A percentile compares a stretch with the other conserved stretches of the same genome.
These are phyloP conservation scores for Nyctibius grandis DNA, from an alignment of 2,797 vertebrate genomes.

Conservation along the genomic window DNA sequence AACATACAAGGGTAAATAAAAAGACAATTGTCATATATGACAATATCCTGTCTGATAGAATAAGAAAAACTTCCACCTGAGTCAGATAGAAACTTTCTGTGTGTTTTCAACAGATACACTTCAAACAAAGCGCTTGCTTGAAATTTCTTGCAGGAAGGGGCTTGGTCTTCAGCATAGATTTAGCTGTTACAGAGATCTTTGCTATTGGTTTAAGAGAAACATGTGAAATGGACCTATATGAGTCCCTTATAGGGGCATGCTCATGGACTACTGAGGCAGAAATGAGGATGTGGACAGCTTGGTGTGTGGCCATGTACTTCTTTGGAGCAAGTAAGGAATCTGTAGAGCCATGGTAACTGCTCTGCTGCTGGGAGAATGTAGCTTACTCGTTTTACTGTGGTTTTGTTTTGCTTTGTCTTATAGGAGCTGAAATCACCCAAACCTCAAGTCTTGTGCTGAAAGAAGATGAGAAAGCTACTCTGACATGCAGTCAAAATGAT, in stretches of 20 bases:
- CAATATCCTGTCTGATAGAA: not conserved
- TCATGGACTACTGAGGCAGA: not conserved
- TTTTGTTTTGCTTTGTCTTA: not conserved
- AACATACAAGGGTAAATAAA: not conserved
- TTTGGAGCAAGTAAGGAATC: not conserved
- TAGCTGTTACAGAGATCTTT: not conserved
- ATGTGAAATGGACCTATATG: not conserved
- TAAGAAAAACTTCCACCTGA: not conserved
- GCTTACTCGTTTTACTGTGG: not conserved
- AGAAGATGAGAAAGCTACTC: not conserved
- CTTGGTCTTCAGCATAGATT: not conserved
- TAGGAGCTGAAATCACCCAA: not conserved
- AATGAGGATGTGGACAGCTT: not conserved
- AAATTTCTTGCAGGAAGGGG: not conserved
- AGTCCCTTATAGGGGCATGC: not conserved
- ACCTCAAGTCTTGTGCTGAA: not conserved
- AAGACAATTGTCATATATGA: not conserved
- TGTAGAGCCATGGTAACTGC: not conserved
- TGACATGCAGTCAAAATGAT: conserved; percentile 2
- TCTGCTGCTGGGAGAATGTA: not conserved
- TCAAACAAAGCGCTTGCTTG: not conserved
- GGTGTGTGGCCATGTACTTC: not conserved
- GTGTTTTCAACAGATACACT: not conserved
- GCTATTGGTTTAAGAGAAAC: not conserved
- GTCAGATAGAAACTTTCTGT: not conserved